Evolutionary conservation across 2,888 invertebrate genomes (phyloP).

Genomic region (Nowickia ferox): DNA sequence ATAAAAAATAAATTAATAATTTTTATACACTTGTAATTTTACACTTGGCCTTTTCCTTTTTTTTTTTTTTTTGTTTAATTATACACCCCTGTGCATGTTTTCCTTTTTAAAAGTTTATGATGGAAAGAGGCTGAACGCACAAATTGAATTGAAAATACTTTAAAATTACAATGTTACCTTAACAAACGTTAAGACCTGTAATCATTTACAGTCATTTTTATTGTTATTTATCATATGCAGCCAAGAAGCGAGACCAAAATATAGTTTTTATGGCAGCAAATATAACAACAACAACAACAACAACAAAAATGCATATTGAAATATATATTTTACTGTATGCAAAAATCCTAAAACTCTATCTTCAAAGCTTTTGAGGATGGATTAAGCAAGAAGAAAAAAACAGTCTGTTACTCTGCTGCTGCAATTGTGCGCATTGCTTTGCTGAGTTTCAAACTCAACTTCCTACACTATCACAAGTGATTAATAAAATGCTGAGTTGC

Average conservation of each 20-base stretch:
- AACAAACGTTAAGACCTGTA: slow-evolving; percentile 67
- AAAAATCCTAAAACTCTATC: slow-evolving; percentile 52
- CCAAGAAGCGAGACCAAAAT: slow-evolving; percentile 27
- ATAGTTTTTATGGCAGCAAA: slow-evolving; percentile 25
- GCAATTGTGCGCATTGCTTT: neutral
- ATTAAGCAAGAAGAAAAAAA: slow-evolving; percentile 47
- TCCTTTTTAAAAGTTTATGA: neutral
- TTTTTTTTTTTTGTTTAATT: slow-evolving; percentile 30
- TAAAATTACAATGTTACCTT: slow-evolving; percentile 68
- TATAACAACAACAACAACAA: neutral
- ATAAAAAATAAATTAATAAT: slow-evolving; percentile 44
- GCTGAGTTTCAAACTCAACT: neutral
- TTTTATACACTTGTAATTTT: slow-evolving; percentile 66
- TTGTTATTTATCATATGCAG: slow-evolving; percentile 70
- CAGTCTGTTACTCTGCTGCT: neutral
- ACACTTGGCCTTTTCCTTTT: slow-evolving; percentile 51
- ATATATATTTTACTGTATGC: slow-evolving; percentile 18
- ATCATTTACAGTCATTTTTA: slow-evolving; percentile 71
- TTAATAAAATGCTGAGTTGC: slow-evolving; percentile 76
- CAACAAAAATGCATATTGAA: neutral
- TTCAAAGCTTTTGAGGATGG: slow-evolving; percentile 39
- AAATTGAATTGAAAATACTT: slow-evolving; percentile 63
- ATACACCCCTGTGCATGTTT: slow-evolving; percentile 54
- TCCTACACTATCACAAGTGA: slow-evolving; percentile 72
- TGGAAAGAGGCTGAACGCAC: slow-evolving; percentile 40